Percentiles rank a stretch among this genome's conserved stretches.
Conservation (phyloP, 2,113 vertebrate species). For the Crotophaga sulcirostris region DNA sequence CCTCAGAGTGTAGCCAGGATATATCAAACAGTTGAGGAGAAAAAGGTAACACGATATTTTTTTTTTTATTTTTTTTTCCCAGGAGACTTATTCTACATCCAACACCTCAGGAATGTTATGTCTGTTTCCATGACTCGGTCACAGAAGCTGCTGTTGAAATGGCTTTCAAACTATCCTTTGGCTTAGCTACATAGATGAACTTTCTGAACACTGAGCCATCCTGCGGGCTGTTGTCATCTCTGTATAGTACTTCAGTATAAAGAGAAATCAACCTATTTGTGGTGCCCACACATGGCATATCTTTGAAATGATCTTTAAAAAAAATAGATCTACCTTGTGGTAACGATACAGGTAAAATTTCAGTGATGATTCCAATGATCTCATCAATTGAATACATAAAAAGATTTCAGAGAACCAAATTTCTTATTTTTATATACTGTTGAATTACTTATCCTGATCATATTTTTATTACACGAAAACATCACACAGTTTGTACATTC, state of each 20-base stretch:
- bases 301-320: neutral
- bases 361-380: neutral
- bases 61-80: conserved; percentile 10
- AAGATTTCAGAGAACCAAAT: neutral
- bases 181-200: conserved; percentile 79
- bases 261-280: neutral
- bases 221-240: neutral
- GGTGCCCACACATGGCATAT: neutral
- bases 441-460: neutral
- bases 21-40: neutral
- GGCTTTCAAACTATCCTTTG: conserved; percentile 94
- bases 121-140: conserved; percentile 96
- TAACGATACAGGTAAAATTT: neutral
- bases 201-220: neutral
- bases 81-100: conserved; percentile 91
- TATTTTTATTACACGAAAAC: neutral
- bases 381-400: neutral
- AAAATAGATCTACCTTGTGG: neutral
- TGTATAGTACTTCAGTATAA: neutral
- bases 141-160: conserved; percentile 90
- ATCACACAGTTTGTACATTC: neutral
- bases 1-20: neutral
- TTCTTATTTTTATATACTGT: neutral
- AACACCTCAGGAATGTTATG: conserved; percentile 92
- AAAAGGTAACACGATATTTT: neutral